Evolutionary conservation across 2,113 vertebrate genomes (phyloP).

Genomic region (Peromyscus polionotus): DNA sequence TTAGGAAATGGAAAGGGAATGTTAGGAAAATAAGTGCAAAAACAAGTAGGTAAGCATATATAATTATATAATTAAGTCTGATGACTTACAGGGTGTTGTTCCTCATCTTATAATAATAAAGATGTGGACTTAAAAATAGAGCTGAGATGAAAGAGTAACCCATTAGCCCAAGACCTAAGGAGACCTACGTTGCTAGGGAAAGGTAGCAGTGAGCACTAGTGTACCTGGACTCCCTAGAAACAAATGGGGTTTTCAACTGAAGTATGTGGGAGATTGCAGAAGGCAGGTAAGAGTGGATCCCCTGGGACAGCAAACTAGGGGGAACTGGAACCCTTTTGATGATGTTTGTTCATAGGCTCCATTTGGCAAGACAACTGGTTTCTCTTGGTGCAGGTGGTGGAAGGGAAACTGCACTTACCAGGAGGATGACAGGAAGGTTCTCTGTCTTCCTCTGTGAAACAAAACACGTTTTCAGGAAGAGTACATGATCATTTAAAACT

Average conservation of each 20-base stretch:
- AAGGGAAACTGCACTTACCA: neutral
- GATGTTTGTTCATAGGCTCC: neutral
- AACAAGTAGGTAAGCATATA: neutral
- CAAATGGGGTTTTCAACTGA: neutral
- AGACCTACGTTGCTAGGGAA: neutral
- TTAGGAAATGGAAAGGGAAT: slow-evolving; percentile 37
- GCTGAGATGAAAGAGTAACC: neutral
- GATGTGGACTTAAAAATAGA: neutral
- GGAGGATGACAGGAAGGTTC: neutral
- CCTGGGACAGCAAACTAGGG: neutral
- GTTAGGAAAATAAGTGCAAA: neutral
- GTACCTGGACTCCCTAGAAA: neutral
- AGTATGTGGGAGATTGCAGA: neutral
- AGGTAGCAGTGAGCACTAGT: neutral
- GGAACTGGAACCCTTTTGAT: neutral
- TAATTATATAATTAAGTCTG: neutral
- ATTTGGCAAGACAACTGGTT: neutral
- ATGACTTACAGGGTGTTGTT: neutral
- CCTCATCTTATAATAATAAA: slow-evolving; percentile 2
- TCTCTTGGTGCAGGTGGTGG: neutral
- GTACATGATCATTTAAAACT: neutral
- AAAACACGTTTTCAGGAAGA: neutral
- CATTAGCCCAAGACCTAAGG: neutral
- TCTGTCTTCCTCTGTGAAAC: neutral
- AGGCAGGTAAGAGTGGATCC: neutral